phyloP scores from a whole-genome alignment of 2,888 invertebrate genomes.

The Alloscopus bannaensis region DNA sequence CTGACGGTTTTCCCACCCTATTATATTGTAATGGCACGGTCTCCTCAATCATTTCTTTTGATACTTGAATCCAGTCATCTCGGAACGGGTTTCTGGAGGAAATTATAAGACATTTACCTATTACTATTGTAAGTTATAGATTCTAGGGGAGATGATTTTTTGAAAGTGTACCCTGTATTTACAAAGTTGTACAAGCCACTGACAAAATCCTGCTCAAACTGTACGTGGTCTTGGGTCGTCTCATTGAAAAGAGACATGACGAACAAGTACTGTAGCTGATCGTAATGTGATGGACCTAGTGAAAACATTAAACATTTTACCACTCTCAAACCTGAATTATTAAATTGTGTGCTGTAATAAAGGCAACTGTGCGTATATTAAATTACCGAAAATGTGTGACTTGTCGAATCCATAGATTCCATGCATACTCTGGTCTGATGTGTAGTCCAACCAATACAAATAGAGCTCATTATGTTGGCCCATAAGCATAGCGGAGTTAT shows the following conservation, averaged over 20 bases:
- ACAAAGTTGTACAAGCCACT: conserved; percentile 56
- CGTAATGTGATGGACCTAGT: conserved; percentile 67
- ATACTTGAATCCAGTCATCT: conserved; percentile 43
- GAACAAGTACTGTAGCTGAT: conserved; percentile 69
- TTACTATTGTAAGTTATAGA: neutral
- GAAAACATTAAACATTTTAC: neutral
- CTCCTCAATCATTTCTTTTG: conserved; percentile 51
- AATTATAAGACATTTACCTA: conserved; percentile 1
- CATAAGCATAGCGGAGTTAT: conserved; percentile 64
- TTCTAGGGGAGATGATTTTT: neutral
- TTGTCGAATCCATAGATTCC: conserved; percentile 56
- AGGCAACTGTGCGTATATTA: conserved; percentile 3
- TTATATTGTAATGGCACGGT: conserved; percentile 61
- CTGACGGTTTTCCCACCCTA: conserved; percentile 38
- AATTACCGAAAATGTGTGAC: conserved; percentile 45
- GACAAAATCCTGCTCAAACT: conserved; percentile 58
- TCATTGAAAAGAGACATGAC: conserved; percentile 59
- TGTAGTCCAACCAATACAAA: conserved; percentile 68
- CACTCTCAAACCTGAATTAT: neutral
- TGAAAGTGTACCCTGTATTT: conserved; percentile 49
- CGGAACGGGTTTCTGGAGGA: conserved; percentile 2
- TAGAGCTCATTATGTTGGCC: conserved; percentile 44
- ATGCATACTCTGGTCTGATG: conserved; percentile 52
- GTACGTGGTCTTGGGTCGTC: conserved; percentile 43
- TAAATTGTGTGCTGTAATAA: neutral